Percentiles rank a stretch among this genome's conserved stretches.
Evolutionary conservation across 2,888 invertebrate species (phyloP).

Genomic region (Agrochola lychnidis): DNA sequence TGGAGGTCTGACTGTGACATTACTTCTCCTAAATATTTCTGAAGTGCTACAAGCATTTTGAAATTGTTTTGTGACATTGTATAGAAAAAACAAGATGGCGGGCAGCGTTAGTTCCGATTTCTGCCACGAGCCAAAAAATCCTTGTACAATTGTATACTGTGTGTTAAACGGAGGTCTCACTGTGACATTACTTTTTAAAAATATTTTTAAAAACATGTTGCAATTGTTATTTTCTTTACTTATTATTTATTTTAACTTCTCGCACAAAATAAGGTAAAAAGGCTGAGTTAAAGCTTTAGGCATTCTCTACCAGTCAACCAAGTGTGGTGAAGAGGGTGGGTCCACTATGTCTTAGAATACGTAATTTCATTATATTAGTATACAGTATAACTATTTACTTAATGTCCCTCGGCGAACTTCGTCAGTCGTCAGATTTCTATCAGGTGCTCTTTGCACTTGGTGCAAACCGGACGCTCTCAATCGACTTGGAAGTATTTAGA

Average conservation of each 20-base stretch:
- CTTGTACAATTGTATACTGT: neutral
- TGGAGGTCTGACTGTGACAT: neutral
- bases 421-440: too few species aligned
- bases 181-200: neutral
- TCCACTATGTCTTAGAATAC: neutral
- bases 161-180: neutral
- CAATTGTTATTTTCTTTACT: neutral
- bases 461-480: too few species aligned
- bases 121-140: neutral
- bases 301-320: too few species aligned
- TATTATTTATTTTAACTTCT: too few species aligned
- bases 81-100: neutral
- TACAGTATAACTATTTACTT: too few species aligned
- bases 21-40: neutral
- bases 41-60: neutral
- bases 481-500: too few species aligned
- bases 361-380: neutral
- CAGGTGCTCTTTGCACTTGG: too few species aligned
- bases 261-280: too few species aligned
- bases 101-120: neutral
- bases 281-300: too few species aligned
- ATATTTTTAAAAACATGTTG: neutral
- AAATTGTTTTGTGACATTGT: neutral
- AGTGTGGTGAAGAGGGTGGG: too few species aligned
- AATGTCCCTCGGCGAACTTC: too few species aligned